Evolutionary conservation across 1,140 invertebrate genomes (phyloP), one percentile per base, ranked within the genome.

Genomic region (Agrilus planipennis): DNA sequence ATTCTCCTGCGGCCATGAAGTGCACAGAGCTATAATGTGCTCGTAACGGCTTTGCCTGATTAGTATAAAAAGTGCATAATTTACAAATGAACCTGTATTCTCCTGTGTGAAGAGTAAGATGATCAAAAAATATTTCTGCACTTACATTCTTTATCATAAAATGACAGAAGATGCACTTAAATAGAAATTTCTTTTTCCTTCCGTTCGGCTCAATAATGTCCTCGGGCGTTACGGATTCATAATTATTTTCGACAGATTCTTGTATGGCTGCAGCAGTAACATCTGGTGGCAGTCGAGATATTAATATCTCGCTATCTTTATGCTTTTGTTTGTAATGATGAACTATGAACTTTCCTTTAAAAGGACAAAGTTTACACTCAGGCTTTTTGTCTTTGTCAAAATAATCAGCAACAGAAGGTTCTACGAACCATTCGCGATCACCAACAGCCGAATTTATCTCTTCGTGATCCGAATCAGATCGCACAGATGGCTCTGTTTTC

Each of bases 91-190:
- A 72, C 35, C 76, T 67, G 53, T 78, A 82, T 57, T 84, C 81
- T 0, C 81, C 81, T 0, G 80, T 84, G 42, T 84, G 81, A 32
- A 60, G 67, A n/a, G 71, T 73, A 11, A 79, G 68, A 49, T 84
- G 41, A 12, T 42, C 41, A 27, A 35, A 42, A 14, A 36, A 42
- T 3, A 11, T 15, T 12, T 42, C 44, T 6, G 40, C 29, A 12
- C n/a, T 12, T n/a, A 42, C 41, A n/a, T 36, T 39, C 18, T 34
- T 40, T 10, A 21, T 21, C 5, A 36, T 12, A 6, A 36, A 23
- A 15, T 30, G 29, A 18, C 39, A 37, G 10, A 37, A 37, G 0
- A 20, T 29, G 17, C 25, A 30, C 17, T 28, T 30, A 18, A 27
- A 14, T 11, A n/a, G n/a, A 23, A 34, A 34, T 20, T n/a, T 4